Base-by-base conservation (phyloP, 2,797 vertebrate species). In the Myiotriccus ornatus region DNA sequence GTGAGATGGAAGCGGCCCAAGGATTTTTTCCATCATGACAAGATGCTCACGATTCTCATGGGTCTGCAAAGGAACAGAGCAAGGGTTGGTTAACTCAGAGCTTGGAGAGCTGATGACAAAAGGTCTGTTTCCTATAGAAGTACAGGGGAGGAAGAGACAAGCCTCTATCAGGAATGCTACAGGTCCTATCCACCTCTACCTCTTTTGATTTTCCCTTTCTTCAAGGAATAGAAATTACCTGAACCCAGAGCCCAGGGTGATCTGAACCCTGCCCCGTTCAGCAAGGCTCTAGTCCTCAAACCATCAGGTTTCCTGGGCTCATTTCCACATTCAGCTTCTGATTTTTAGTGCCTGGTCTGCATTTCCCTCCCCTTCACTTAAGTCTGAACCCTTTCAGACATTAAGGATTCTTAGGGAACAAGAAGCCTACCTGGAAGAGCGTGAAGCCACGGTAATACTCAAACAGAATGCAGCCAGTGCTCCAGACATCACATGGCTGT, bases 1-100 rank as follows among this genome's bases (percentile, higher is more conserved):
- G 75, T 98, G 98, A 21, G 98, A 96, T 1, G 98, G 98, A 57
- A 98, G 97, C 1, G 98, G 98, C 60, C 98, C 98, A 0, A 98
- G 96, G 94, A 98, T 98, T 79, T 98, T 98, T 63, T 98, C 98
- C 98, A 98, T 98, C 98, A 98, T 98, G 57, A 98, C 98, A 18
- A 98, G 96, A 27, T 98, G 98, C 80, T 98, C 98, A 10, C 98
- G 96, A 78, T 98, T 98, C 94, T 98, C 98, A 0, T 98, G 98
- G 23, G 98, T 98, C 98, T 98, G 56, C 25, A 37, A 57, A 81
- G 81, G 27, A 49, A 78, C 34, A 77, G 22, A 76, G 70, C 55
- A 63, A 57, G 0, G 28, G 3, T 3, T 41, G 10, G 0, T 85
- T 44, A 32, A 12, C n/a, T 41, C 47, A 34, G 44, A 68, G 28